phyloP scores from a whole-genome alignment of 2,797 vertebrate species.

The Heterohyrax brucei region DNA sequence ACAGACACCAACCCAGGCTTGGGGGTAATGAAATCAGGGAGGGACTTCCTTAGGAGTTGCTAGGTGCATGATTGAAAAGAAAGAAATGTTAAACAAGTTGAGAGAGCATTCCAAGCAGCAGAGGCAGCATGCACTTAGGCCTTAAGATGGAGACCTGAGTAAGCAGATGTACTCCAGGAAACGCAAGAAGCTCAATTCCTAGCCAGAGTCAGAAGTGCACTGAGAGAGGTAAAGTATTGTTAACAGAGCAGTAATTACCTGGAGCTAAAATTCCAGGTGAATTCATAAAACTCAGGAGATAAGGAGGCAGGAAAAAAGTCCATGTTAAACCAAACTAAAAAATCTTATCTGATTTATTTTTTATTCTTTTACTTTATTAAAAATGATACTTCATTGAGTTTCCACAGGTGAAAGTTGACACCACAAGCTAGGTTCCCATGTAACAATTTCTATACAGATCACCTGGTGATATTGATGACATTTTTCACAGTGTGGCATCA shows the following conservation, averaged over 20 bases:
- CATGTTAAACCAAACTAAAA: background rate
- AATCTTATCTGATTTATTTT: background rate
- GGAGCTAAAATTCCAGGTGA: background rate
- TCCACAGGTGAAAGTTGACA: too few relatives aligned
- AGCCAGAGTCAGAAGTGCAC: background rate
- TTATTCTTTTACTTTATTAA: background rate
- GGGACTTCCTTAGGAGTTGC: background rate
- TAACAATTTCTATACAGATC: too few relatives aligned
- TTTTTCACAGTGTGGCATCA: too few relatives aligned
- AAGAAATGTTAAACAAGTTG: background rate
- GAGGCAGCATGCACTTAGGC: background rate
- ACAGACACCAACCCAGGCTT: background rate
- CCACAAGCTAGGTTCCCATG: too few relatives aligned
- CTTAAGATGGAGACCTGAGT: background rate
- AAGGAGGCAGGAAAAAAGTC: background rate
- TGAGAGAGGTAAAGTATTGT: background rate
- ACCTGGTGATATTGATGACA: too few relatives aligned
- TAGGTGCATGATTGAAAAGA: background rate
- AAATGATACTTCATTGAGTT: background rate
- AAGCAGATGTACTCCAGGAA: background rate
- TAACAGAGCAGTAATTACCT: background rate
- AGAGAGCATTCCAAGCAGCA: background rate
- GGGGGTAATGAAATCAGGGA: background rate
- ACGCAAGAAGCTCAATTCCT: background rate
- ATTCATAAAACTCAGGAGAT: slow-evolving; percentile 4